Evolutionary conservation across 2,113 vertebrate genomes (phyloP).

Genomic region (Tretioscincus oriximinensis): DNA sequence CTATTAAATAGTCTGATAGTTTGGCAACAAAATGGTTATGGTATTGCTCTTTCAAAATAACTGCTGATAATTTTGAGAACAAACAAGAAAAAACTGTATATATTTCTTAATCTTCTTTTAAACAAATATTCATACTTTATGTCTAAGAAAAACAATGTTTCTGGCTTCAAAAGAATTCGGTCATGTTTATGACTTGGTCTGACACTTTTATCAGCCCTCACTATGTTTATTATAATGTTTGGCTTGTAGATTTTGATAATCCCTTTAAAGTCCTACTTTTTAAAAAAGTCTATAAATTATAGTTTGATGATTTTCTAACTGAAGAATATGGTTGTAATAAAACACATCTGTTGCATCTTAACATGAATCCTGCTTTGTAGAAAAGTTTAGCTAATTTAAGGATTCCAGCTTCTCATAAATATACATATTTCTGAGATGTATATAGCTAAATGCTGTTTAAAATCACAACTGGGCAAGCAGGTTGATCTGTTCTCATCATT

Average conservation of each 20-base stretch:
- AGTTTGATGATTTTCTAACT: conserved; percentile 23
- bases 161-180: not conserved
- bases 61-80: not conserved
- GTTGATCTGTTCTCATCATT: not conserved
- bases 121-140: not conserved
- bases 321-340: not conserved
- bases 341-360: conserved; percentile 9
- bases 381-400: conserved; percentile 4
- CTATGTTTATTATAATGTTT: not conserved
- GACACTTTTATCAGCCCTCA: not conserved
- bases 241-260: not conserved
- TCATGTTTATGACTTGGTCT: not conserved
- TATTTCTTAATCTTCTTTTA: not conserved
- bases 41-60: not conserved
- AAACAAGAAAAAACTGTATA: not conserved
- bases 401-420: not conserved
- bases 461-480: not conserved
- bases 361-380: not conserved
- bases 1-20: too few species aligned
- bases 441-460: conserved; percentile 9
- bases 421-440: not conserved
- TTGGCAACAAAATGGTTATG: not conserved
- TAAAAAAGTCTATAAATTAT: not conserved
- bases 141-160: not conserved
- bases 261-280: conserved; percentile 5